Evolutionary conservation across 2,888 invertebrate species (phyloP).

Genomic region (Noctua janthina): DNA sequence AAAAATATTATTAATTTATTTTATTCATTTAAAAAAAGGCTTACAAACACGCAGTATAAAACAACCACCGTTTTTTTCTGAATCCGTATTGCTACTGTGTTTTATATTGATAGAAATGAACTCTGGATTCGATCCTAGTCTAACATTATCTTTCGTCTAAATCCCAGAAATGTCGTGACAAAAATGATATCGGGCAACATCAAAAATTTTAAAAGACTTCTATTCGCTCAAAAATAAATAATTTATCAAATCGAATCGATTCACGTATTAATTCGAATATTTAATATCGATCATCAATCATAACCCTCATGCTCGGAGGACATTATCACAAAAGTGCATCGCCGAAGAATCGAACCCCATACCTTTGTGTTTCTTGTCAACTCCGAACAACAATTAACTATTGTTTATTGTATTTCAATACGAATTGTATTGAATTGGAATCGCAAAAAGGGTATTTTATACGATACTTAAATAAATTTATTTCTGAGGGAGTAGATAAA

Average conservation of each 20-base stretch:
- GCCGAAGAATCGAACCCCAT: slow-evolving; percentile 71
- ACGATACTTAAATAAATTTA: slow-evolving; percentile 73
- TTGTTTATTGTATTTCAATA: slow-evolving; percentile 81
- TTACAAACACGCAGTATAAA: neutral
- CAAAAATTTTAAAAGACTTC: slow-evolving; percentile 74
- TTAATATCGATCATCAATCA: slow-evolving; percentile 87
- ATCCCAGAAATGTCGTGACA: slow-evolving; percentile 69
- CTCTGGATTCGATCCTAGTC: slow-evolving; percentile 32
- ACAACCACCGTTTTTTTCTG: too few relatives aligned
- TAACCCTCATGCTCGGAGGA: slow-evolving; percentile 79
- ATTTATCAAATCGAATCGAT: slow-evolving; percentile 81
- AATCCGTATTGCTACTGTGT: too few relatives aligned
- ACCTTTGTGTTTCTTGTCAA: slow-evolving; percentile 74
- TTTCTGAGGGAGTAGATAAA: slow-evolving; percentile 69
- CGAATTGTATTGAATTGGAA: slow-evolving; percentile 74
- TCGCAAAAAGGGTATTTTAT: slow-evolving; percentile 75
- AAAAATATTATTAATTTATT: neutral
- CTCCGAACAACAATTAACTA: slow-evolving; percentile 78
- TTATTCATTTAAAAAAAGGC: neutral
- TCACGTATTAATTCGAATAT: slow-evolving; percentile 85
- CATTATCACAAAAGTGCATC: slow-evolving; percentile 83
- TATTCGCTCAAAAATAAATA: slow-evolving; percentile 83
- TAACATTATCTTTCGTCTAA: slow-evolving; percentile 46
- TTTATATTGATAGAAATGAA: neutral
- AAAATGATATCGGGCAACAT: slow-evolving; percentile 76